Percentiles rank a stretch among this genome's conserved stretches.
These are phyloP conservation scores for Chelonus insularis DNA, from an alignment of 1,140 invertebrate genomes.

Conservation along the genomic window DNA sequence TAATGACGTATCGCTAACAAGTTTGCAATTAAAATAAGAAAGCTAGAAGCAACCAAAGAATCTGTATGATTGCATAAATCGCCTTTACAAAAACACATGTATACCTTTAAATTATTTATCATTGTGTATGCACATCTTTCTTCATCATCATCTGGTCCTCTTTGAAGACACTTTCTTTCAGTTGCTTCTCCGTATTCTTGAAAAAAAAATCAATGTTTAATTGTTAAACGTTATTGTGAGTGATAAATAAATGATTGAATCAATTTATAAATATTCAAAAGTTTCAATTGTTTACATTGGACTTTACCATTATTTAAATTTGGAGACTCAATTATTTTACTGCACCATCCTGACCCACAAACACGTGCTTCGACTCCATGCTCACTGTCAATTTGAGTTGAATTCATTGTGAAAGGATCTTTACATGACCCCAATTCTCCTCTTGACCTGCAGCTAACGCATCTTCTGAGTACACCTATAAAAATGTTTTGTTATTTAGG, in stretches of 20 bases:
- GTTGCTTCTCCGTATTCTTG: conserved; percentile 85
- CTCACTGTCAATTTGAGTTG: conserved; percentile 69
- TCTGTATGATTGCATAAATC: conserved; percentile 77
- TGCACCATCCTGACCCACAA: conserved; percentile 91
- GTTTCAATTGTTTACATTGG: too few relatives aligned
- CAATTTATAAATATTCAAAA: too few relatives aligned
- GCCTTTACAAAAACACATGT: conserved; percentile 91
- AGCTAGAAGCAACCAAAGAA: background rate
- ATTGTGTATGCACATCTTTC: conserved; percentile 85
- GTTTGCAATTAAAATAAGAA: background rate
- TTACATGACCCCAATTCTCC: conserved; percentile 86
- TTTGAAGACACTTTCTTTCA: conserved; percentile 82
- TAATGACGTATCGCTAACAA: background rate
- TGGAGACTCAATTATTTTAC: conserved; percentile 83
- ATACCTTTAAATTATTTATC: conserved; percentile 78
- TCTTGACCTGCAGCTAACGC: conserved; percentile 81
- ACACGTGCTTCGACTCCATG: conserved; percentile 75
- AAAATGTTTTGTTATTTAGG: background rate
- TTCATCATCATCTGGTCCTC: conserved; percentile 83
- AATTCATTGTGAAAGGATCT: conserved; percentile 81
- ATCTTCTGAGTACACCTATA: conserved; percentile 67
- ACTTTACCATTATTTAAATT: conserved; percentile 63
- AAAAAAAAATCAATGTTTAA: background rate
- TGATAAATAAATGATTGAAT: too few relatives aligned
- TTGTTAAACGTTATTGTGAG: too few relatives aligned